Base-by-base conservation (phyloP, 1,140 invertebrate species). In the Pinna nobilis region DNA sequence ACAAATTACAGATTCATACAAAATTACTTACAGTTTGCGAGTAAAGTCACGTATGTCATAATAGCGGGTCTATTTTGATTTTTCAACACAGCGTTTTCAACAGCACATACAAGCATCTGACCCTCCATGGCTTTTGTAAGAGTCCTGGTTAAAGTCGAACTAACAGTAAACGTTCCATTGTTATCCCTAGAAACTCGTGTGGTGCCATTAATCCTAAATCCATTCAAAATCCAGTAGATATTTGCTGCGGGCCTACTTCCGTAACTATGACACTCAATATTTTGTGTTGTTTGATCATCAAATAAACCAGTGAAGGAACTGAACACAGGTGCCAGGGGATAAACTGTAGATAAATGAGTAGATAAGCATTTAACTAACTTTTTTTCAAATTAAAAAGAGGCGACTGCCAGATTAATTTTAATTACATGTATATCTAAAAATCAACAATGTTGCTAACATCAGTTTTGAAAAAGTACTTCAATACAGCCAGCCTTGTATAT, bases 161-260 rank as follows among this genome's bases (percentile, higher is more conserved):
- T 65, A 0, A 76, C 67, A 30, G 30, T 41, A 47, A 57, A 77
- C 23, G 76, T 77, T 50, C 70, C 79, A 32, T 80, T 69, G 18
- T 41, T 11, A n/a, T 70, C 33, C 28, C 57, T 51, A 4, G 39
- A 47, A 7, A 68, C 55, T 18, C 53, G 28, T 15, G 41, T 49
- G 0, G 65, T 47, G 28, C 70, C 64, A 18, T 30, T 23, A 6
- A 76, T 15, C 25, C 41, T 39, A 0, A 37, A 41, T 3, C 63
- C 67, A 63, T 76, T 49, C 13, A 76, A 32, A 3, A 57, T 68
- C 79, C 77, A 81, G n/a, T 51, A 60, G 35, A 77, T 74, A 28
- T 41, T 68, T 11, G 69, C 70, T 4, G 77, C 67, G 0, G 79
- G 73, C n/a, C 67, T 32, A 37, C 76, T 78, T 61, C 76, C 79